Conservation (phyloP, 2,888 invertebrate species). For the Aricia artaxerxes region DNA sequence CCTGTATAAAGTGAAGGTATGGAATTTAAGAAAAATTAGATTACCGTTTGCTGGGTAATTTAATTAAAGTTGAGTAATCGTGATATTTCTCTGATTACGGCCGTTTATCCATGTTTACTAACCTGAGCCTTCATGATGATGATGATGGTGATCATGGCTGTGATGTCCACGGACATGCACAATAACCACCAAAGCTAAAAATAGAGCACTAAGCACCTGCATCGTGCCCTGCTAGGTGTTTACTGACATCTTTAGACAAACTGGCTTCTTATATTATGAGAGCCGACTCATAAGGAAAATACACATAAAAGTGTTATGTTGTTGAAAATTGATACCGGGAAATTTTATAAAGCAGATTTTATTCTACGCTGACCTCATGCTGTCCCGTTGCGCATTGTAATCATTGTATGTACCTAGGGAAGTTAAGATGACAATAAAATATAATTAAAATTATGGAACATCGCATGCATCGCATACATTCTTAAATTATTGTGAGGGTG, state of each 20-base stretch:
- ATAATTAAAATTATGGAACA: not conserved
- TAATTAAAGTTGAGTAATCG: too few relatives aligned
- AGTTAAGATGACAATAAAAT: not conserved
- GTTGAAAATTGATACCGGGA: constrained; percentile 7
- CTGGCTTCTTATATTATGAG: not conserved
- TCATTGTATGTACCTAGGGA: not conserved
- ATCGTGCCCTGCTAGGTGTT: not conserved
- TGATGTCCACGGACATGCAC: constrained; percentile 22
- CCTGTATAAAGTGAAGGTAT: too few relatives aligned
- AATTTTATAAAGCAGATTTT: not conserved
- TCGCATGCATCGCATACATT: too few relatives aligned
- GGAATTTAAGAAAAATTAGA: too few relatives aligned
- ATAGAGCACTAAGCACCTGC: constrained; percentile 5
- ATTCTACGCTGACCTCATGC: not conserved
- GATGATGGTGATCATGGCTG: constrained; percentile 30
- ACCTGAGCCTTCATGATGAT: constrained; percentile 22
- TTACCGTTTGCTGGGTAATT: too few relatives aligned
- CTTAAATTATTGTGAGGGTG: too few relatives aligned
- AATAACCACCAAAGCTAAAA: not conserved
- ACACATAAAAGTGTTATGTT: not conserved
- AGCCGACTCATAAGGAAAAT: constrained; percentile 25
- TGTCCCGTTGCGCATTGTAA: not conserved
- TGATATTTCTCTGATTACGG: not conserved
- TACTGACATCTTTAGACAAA: not conserved
- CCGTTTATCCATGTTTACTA: constrained; percentile 17